phyloP scores from a whole-genome alignment of 2,888 invertebrate genomes.

The Eupithecia inturbata region DNA sequence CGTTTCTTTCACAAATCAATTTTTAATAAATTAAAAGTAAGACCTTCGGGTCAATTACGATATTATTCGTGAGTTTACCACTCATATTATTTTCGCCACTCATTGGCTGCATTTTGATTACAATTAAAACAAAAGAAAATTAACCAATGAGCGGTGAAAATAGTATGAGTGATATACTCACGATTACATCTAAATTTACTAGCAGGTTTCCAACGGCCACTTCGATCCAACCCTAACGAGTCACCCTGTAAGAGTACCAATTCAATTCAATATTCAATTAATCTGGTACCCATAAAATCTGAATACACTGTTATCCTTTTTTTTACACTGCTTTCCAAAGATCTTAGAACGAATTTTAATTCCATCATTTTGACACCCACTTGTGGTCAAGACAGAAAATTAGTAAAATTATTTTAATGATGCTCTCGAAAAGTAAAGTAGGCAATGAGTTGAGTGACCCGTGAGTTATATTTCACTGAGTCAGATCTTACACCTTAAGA shows the following conservation, averaged over 20 bases:
- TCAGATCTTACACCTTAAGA: constrained; percentile 16
- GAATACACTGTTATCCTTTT: too few relatives aligned
- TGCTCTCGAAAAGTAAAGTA: background rate
- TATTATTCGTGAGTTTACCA: too few relatives aligned
- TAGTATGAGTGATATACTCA: too few relatives aligned
- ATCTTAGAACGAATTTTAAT: background rate
- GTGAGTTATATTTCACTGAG: constrained; percentile 12
- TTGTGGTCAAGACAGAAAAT: background rate
- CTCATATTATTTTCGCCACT: too few relatives aligned
- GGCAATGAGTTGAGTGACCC: constrained; percentile 25
- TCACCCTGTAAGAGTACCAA: background rate
- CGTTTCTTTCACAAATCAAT: background rate
- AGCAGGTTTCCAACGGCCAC: background rate
- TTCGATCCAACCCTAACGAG: background rate
- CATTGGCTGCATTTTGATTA: too few relatives aligned
- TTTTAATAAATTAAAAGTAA: too few relatives aligned
- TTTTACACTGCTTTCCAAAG: too few relatives aligned
- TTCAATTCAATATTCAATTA: background rate
- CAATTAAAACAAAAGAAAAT: too few relatives aligned
- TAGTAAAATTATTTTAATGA: background rate
- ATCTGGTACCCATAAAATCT: background rate
- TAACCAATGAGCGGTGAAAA: too few relatives aligned
- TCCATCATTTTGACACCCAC: background rate
- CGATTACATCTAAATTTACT: too few relatives aligned
- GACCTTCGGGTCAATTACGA: too few relatives aligned